Base-by-base conservation (phyloP, 2,888 invertebrate species). In the Aquatica leii region DNA sequence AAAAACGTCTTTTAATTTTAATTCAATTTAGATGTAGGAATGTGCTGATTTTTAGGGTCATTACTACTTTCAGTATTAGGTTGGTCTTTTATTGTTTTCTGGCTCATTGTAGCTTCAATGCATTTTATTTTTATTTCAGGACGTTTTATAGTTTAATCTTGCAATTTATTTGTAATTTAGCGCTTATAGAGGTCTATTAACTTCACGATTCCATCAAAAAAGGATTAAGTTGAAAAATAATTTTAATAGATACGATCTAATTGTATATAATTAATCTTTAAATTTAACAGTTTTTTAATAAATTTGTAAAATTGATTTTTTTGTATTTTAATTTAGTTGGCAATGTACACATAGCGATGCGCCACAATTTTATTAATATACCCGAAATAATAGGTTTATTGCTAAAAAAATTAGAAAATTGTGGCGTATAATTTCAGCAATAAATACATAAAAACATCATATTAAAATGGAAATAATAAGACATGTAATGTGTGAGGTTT, bases 151-250 rank as follows among this genome's bases (percentile, higher is more conserved):
- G 50, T 50, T 34, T 34, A 34, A 50, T 34, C 34, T 50, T 50
- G 50, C 50, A 34, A 50, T 50, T 50, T 50, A 50, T 50, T 50
- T 50, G 31, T 50, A 50, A 50, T 50, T 50, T 50, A 20, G 50
- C 50, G 46, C 46, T 46, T 46, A 46, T 46, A 46, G 46, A 46
- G 46, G 46, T 46, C 46, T 46, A 46, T 46, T 46, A 46, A 46
- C 46, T 18, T 46, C 46, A 46, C 46, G 18, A 46, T 46, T 46
- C 18, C 46, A 46, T 46, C 46, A 46, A 46, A 46, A 43, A 6
- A 20, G 46, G 46, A 46, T 46, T 46, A 18, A 20, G 6, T 20
- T 1, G 15, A 11, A n/a, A 46, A 18, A 20, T 46, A 18, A 46
- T 46, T 18, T 46, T 46, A 46, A 46, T 46, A 46, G 46, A 46